These are phyloP conservation scores for Heteromyza rotundicornis DNA, from an alignment of 2,888 invertebrate genomes.

Conservation along the genomic window DNA sequence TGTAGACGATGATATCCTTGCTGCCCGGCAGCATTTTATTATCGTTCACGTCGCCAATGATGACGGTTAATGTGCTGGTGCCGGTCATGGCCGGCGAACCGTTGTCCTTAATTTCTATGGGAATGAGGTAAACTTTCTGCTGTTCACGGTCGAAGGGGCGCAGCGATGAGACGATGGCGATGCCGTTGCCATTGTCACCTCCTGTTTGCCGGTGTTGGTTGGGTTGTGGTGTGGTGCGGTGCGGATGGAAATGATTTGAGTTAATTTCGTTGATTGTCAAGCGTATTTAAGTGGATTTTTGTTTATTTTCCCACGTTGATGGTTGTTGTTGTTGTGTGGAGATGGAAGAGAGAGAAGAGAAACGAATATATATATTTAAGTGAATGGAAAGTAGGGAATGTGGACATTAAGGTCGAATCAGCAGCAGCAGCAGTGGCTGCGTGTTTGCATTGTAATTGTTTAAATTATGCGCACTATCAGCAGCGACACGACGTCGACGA, in stretches of 20 bases:
- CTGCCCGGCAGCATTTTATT: slow-evolving; percentile 97
- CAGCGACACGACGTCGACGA: slow-evolving; percentile 37
- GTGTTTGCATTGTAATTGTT: slow-evolving; percentile 51
- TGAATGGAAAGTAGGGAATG: not conserved
- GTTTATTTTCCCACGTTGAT: slow-evolving; percentile 14
- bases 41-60: slow-evolving; percentile 97
- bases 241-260: slow-evolving; percentile 19
- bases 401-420: not conserved
- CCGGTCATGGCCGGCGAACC: slow-evolving; percentile 94
- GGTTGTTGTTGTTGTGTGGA: not conserved
- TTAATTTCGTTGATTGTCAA: slow-evolving; percentile 36
- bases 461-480: slow-evolving; percentile 51
- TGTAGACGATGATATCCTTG: slow-evolving; percentile 96
- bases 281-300: slow-evolving; percentile 24
- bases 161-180: slow-evolving; percentile 93
- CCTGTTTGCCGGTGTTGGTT: no score
- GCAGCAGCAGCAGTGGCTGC: not conserved
- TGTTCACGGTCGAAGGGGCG: slow-evolving; percentile 93
- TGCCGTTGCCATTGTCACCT: slow-evolving; percentile 95
- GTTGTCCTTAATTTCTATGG: slow-evolving; percentile 96
- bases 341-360: slow-evolving; percentile 14
- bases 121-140: slow-evolving; percentile 93
- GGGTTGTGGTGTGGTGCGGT: no score
- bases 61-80: slow-evolving; percentile 91
- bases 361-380: not conserved